Evolutionary conservation across 2,888 invertebrate species (phyloP).

Genomic region (Ptycholaimellus sp.): DNA sequence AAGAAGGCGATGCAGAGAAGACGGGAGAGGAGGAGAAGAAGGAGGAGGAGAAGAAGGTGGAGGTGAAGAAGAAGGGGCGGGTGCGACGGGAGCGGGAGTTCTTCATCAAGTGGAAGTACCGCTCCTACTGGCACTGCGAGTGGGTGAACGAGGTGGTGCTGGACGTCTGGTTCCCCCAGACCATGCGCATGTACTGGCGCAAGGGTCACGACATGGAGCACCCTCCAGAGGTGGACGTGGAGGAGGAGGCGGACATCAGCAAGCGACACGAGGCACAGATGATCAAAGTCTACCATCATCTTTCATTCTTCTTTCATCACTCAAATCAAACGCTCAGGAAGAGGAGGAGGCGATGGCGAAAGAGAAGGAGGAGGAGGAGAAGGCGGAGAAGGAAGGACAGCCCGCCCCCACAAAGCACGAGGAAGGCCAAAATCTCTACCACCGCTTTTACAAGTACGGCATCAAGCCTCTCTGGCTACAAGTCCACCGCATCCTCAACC

Average conservation of each 20-base stretch:
- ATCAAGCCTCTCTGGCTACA: slow-evolving; percentile 94
- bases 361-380: slow-evolving; percentile 19
- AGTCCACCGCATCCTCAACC: slow-evolving; percentile 72
- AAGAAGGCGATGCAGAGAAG: slow-evolving; percentile 27
- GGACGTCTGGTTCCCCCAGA: slow-evolving; percentile 76
- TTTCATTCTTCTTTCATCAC: too few species aligned
- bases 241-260: slow-evolving; percentile 14
- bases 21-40: slow-evolving; percentile 18
- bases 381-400: too few species aligned
- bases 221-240: slow-evolving; percentile 86
- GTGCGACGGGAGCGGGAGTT: slow-evolving; percentile 45
- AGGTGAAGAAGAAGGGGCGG: slow-evolving; percentile 7
- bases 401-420: too few species aligned
- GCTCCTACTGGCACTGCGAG: slow-evolving; percentile 90
- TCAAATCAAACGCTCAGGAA: too few species aligned
- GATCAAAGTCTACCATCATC: too few species aligned
- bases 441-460: slow-evolving; percentile 53
- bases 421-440: slow-evolving; percentile 31
- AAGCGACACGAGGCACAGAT: slow-evolving; percentile 21
- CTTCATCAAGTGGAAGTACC: slow-evolving; percentile 87
- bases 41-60: slow-evolving; percentile 28
- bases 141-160: slow-evolving; percentile 73
- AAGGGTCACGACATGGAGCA: slow-evolving; percentile 93
- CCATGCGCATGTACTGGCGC: slow-evolving; percentile 71
- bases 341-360: slow-evolving; percentile 13